Evolutionary conservation across 2,888 invertebrate species (phyloP).

Genomic region (Hanleya hanleyi): DNA sequence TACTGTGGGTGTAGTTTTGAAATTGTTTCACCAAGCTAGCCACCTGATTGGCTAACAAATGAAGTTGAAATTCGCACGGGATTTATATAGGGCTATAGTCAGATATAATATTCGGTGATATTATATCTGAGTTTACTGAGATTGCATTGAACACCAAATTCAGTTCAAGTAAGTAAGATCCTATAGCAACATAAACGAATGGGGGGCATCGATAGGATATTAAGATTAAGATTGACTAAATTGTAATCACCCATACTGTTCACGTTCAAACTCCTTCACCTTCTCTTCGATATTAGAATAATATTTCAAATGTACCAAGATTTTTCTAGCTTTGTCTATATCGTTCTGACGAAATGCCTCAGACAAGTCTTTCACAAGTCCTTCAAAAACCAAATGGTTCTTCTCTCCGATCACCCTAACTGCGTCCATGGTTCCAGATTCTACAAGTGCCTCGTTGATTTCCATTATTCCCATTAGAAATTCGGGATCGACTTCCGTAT

Average conservation of each 20-base stretch:
- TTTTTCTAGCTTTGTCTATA: constrained; percentile 79
- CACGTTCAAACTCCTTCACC: constrained; percentile 78
- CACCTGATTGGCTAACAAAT: no score
- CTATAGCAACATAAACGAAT: no score
- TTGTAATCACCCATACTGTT: neutral
- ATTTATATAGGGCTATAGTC: no score
- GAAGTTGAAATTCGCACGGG: no score
- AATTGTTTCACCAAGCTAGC: no score
- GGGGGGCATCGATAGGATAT: no score
- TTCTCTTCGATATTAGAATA: constrained; percentile 85
- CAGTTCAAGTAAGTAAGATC: no score
- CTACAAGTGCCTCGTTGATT: constrained; percentile 86
- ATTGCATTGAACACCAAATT: no score
- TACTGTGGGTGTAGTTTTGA: no score
- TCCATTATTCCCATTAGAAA: constrained; percentile 91
- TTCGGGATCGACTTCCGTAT: constrained; percentile 80
- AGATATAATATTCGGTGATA: no score
- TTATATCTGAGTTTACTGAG: no score
- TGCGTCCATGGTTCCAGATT: constrained; percentile 77
- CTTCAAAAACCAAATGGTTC: constrained; percentile 50
- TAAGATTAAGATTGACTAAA: no score
- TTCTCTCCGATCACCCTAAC: constrained; percentile 47
- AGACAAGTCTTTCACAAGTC: constrained; percentile 76
- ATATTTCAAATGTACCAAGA: constrained; percentile 88
- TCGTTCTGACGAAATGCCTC: constrained; percentile 80